These are phyloP conservation scores for Fregetta grallaria DNA, from an alignment of 2,113 vertebrate species.

Conservation along the genomic window DNA sequence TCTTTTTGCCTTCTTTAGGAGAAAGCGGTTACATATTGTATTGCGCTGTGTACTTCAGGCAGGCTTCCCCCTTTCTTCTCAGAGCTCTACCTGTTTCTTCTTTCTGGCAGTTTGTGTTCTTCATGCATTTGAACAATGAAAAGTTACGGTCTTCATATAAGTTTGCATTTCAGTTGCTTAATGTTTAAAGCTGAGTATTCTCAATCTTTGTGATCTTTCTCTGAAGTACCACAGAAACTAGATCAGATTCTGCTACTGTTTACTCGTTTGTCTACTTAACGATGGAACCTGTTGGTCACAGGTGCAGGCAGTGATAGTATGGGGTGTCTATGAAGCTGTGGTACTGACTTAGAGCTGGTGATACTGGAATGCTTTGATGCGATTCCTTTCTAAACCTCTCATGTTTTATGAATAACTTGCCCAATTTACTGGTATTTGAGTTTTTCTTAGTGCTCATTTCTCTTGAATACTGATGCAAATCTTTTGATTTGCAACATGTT, in stretches of 20 bases:
- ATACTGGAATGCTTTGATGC: background rate
- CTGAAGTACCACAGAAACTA: background rate
- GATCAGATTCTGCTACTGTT: background rate
- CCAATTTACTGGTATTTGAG: background rate
- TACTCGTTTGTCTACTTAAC: background rate
- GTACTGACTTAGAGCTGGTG: background rate
- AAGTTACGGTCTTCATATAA: background rate
- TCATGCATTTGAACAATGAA: background rate
- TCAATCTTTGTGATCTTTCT: background rate
- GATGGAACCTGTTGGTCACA: background rate
- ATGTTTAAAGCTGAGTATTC: background rate
- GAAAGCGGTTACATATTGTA: fast-evolving
- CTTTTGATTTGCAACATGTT: background rate
- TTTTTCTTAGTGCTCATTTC: background rate
- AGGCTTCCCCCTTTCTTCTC: background rate
- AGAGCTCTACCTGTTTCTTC: background rate
- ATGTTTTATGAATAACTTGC: background rate
- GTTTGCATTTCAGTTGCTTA: background rate
- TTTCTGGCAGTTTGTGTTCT: background rate
- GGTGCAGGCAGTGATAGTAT: background rate
- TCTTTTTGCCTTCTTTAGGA: background rate
- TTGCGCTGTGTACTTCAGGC: background rate
- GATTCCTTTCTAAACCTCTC: background rate
- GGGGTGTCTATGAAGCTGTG: background rate
- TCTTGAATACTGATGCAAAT: background rate